Evolutionary conservation across 1,140 invertebrate genomes (phyloP), one percentile per base, ranked within the genome.

Genomic region (Drosophila navojoa): DNA sequence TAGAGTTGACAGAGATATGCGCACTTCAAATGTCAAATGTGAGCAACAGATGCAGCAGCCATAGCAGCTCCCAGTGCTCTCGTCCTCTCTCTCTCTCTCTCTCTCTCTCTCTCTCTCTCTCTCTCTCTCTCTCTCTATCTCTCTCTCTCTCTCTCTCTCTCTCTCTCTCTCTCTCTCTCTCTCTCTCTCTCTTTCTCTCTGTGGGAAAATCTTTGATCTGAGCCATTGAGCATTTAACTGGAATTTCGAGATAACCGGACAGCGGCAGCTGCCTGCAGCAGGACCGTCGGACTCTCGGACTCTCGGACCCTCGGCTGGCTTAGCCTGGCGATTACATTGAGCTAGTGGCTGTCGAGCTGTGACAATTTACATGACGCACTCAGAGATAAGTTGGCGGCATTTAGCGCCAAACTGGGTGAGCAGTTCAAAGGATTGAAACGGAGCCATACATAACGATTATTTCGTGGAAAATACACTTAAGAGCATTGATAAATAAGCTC

Each of bases 1-100:
- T 87, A 79, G 82, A 87, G 57, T 86, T 82, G 84, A 79, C 76
- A 82, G 69, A 87, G 81, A 89, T 87, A 87, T 87, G 82, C 84
- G 74, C 66, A 81, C 84, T 87, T 79, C 84, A 89, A 89, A 87
- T 87, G 84, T 87, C 84, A 87, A 89, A 87, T 84, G 84, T 84
- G 84, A 89, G 79, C 84, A 87, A 67, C 76, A 82, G 82, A 79
- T 70, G 59, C 66, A 35, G 6, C 42, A 1, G 59, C 66, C 19
- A 6, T 15, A 1, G 15, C 29, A 55, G 79, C 71, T 59, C 42
- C 35, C 32, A 32, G 29, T 42, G n/a, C 19, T 49, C 22, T 11
- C n/a, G n/a, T n/a, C n/a, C 47, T 22, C 45, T 19, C 44, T 47
- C 44, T 47, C 9, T 22, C 45, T 25, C 45, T 49, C 9, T 25